These are phyloP conservation scores for Lepetodrilus schrolli DNA, from an alignment of 2,888 invertebrate genomes.

Conservation along the genomic window DNA sequence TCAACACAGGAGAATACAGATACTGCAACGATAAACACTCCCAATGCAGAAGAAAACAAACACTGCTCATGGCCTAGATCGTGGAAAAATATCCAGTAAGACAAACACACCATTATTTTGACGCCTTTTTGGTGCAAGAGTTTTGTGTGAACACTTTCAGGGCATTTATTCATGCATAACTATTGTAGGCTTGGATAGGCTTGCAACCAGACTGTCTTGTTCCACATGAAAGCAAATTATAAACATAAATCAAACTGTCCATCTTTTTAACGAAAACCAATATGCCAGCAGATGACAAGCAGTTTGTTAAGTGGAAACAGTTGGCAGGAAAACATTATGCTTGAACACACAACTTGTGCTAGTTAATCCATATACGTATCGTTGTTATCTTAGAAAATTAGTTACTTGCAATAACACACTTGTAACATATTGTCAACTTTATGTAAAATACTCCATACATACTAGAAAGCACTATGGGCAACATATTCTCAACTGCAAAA, in stretches of 20 bases:
- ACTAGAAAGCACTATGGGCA: no score
- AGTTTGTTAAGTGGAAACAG: background rate
- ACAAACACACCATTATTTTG: constrained; percentile 22
- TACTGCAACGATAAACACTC: background rate
- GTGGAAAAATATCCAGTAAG: background rate
- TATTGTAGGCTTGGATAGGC: background rate
- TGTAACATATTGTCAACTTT: no score
- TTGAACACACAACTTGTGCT: background rate
- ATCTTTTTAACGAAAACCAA: background rate
- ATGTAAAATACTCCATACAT: no score
- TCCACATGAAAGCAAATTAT: background rate
- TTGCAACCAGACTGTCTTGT: background rate
- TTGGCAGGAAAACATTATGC: background rate
- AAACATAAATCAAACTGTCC: background rate
- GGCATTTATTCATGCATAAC: constrained; percentile 6
- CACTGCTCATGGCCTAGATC: background rate
- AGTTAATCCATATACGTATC: no score
- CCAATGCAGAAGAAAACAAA: constrained; percentile 2
- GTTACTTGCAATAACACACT: no score
- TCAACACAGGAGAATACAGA: background rate
- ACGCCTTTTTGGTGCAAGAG: background rate
- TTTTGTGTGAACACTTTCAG: background rate
- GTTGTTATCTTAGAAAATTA: no score
- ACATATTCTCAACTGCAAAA: no score
- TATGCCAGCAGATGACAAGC: background rate